A percentile compares a stretch with the other conserved stretches of the same genome.
These are phyloP conservation scores for Macrophya annulata DNA, from an alignment of 2,888 invertebrate species.

Conservation along the genomic window DNA sequence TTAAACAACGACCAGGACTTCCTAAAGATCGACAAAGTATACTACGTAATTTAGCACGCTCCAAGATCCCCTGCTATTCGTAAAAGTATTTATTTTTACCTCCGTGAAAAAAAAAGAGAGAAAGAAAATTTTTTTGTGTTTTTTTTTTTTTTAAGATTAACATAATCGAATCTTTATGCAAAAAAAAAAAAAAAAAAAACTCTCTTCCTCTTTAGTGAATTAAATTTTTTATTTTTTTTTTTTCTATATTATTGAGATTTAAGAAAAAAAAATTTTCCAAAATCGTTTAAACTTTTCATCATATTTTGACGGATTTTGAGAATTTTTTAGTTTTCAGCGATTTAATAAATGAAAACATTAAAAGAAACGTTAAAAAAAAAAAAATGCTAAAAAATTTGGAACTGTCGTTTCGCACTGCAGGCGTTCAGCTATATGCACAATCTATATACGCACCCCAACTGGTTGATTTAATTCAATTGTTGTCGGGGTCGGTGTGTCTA, in stretches of 20 bases:
- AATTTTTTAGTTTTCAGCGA: no score
- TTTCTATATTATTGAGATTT: neutral
- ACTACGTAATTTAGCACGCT: neutral
- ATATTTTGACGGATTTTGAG: no score
- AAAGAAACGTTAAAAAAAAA: neutral
- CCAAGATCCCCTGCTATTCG: neutral
- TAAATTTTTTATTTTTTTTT: neutral
- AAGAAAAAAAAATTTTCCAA: no score
- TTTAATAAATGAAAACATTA: no score
- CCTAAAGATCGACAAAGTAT: neutral
- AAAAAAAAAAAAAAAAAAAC: neutral
- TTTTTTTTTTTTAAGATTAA: conserved; percentile 43
- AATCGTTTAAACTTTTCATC: no score
- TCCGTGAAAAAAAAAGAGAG: neutral
- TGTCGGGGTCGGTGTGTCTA: conserved; percentile 29
- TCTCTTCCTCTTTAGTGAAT: neutral
- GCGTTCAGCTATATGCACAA: conserved; percentile 5
- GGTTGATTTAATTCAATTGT: conserved; percentile 34
- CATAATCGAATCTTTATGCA: conserved; percentile 27
- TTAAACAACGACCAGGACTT: neutral
- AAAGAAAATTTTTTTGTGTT: neutral
- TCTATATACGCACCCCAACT: neutral
- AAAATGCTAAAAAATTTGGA: neutral
- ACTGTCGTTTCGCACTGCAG: neutral
- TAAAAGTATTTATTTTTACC: neutral